These are phyloP conservation scores for Harpagifer antarcticus DNA, from an alignment of 2,797 vertebrate genomes.

Conservation along the genomic window DNA sequence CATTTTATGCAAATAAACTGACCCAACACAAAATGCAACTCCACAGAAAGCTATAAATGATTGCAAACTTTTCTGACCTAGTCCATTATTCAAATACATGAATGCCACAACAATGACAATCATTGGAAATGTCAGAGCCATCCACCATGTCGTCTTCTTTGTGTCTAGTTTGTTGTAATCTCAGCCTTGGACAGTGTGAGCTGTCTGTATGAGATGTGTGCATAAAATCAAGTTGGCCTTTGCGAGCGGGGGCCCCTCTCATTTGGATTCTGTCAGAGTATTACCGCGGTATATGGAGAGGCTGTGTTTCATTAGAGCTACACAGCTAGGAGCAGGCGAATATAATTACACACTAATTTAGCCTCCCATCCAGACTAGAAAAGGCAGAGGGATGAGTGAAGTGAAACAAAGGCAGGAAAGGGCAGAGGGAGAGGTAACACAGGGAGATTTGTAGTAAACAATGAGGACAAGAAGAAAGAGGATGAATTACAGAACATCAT, in stretches of 20 bases:
- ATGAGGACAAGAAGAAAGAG: conserved; percentile 7
- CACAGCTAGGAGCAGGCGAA: conserved; percentile 62
- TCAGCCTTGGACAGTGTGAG: conserved; percentile 15
- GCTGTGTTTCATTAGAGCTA: conserved; percentile 68
- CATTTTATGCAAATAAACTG: conserved; percentile 60
- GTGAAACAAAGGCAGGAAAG: conserved; percentile 41
- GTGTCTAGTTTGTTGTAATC: conserved; percentile 42
- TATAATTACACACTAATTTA: conserved; percentile 78
- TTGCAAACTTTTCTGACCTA: conserved; percentile 41
- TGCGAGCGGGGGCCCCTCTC: conserved; percentile 43
- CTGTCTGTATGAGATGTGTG: conserved; percentile 24
- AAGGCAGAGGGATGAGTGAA: conserved; percentile 41
- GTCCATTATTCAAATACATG: conserved; percentile 42
- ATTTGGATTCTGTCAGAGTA: conserved; percentile 69
- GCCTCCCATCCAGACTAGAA: conserved; percentile 52
- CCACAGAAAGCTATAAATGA: conserved; percentile 7
- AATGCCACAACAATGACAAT: conserved; percentile 42
- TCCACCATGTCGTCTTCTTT: conserved; percentile 36
- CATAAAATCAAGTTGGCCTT: conserved; percentile 49
- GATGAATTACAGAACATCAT: conserved; percentile 27
- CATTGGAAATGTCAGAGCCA: conserved; percentile 52
- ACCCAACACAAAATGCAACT: conserved; percentile 43
- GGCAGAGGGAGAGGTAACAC: conserved; percentile 22
- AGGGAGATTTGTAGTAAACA: conserved; percentile 27
- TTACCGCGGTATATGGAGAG: conserved; percentile 57